Conservation (phyloP, 1,140 invertebrate species). For the Platorchestia sp. region DNA sequence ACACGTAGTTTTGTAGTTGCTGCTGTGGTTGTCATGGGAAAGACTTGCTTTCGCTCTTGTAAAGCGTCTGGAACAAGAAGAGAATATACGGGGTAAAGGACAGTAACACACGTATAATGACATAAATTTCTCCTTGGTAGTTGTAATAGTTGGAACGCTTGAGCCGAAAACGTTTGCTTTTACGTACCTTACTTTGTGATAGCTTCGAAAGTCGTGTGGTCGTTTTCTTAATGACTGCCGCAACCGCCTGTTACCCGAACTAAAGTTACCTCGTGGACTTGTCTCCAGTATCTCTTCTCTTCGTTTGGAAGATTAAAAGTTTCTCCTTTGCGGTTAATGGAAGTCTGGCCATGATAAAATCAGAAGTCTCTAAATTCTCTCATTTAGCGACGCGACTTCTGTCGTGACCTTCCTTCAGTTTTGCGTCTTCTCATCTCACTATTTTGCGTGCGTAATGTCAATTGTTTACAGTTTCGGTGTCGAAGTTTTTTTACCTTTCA, state of each 20-base stretch:
- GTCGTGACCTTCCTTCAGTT: background rate
- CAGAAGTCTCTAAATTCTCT: slow-evolving; percentile 10
- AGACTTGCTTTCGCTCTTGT: background rate
- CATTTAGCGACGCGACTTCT: slow-evolving; percentile 3
- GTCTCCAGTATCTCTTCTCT: slow-evolving; percentile 30
- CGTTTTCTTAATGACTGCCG: background rate
- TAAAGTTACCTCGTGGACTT: background rate
- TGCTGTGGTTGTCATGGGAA: no score
- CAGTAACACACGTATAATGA: background rate
- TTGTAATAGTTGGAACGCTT: background rate
- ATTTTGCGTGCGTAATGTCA: no score
- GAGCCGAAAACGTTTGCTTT: background rate
- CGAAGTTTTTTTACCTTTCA: no score
- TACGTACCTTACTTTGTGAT: background rate
- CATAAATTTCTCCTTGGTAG: background rate
- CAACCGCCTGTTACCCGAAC: background rate
- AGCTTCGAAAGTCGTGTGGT: background rate
- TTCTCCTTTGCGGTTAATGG: slow-evolving; percentile 39
- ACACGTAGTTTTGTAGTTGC: no score
- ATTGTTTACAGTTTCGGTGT: no score
- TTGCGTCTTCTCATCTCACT: background rate
- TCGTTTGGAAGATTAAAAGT: slow-evolving; percentile 18
- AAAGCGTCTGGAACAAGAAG: background rate
- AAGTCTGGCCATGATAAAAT: slow-evolving; percentile 21
- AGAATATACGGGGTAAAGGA: background rate